Evolutionary conservation across 2,797 vertebrate species (phyloP).

Genomic region (Myotis findleyi): DNA sequence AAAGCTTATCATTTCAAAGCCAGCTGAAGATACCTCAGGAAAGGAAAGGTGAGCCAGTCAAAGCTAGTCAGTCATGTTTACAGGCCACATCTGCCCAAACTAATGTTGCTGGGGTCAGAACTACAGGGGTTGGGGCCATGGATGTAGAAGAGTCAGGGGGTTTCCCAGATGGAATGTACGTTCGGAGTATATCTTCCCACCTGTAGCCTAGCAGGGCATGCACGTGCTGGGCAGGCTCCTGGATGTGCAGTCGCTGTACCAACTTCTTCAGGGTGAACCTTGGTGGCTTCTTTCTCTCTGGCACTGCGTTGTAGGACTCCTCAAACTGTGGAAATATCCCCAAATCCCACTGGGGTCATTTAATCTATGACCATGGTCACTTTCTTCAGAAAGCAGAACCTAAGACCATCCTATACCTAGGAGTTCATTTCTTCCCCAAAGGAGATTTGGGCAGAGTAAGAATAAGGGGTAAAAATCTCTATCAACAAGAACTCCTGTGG

Average conservation of each 20-base stretch:
- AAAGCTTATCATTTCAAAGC: not conserved
- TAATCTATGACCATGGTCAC: not conserved
- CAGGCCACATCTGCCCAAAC: not conserved
- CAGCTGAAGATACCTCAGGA: not conserved
- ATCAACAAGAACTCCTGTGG: not conserved
- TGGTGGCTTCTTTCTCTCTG: conserved; percentile 28
- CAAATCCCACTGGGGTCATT: not conserved
- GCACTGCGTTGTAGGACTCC: not conserved
- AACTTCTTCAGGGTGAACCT: conserved; percentile 93
- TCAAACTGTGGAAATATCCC: conserved; percentile 73
- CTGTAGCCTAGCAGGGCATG: conserved; percentile 92
- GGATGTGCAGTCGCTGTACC: conserved; percentile 92
- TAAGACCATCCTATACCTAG: not conserved
- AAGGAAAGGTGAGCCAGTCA: not conserved
- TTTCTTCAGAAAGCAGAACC: conserved; percentile 43
- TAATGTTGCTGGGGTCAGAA: not conserved
- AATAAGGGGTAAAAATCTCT: not conserved
- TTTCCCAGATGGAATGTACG: not conserved
- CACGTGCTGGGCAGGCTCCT: conserved; percentile 90
- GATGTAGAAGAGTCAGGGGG: not conserved
- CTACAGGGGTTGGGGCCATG: not conserved
- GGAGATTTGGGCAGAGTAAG: not conserved
- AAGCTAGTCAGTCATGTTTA: not conserved
- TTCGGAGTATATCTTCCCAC: conserved; percentile 80
- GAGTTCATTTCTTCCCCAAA: not conserved